These are phyloP conservation scores for Syrmaticus mikado DNA, from an alignment of 2,113 vertebrate species.

Conservation along the genomic window DNA sequence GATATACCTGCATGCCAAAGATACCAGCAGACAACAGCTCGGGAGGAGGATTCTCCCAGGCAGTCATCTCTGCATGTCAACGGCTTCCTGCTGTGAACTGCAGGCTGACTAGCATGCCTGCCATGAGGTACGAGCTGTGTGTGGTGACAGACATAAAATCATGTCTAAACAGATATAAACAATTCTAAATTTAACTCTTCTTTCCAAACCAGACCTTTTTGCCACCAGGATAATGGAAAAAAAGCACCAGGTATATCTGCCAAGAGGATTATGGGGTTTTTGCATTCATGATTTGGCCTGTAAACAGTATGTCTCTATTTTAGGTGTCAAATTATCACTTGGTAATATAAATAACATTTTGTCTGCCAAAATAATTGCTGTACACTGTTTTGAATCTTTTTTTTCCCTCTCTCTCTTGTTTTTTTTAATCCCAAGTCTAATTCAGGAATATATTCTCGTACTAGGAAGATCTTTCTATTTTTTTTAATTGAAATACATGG, in stretches of 20 bases:
- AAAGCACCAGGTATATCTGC: neutral
- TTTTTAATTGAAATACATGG: neutral
- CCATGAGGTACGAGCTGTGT: neutral
- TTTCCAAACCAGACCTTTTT: neutral
- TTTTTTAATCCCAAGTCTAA: neutral
- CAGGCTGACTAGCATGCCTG: neutral
- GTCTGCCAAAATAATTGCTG: conserved; percentile 20
- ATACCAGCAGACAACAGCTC: neutral
- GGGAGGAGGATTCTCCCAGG: neutral
- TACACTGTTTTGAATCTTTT: neutral
- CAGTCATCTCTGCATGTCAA: neutral
- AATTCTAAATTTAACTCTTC: neutral
- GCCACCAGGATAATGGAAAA: neutral
- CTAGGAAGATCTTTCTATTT: neutral
- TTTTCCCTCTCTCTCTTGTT: too few relatives aligned
- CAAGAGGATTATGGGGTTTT: neutral
- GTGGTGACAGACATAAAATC: neutral
- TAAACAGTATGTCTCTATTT: neutral
- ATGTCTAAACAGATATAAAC: neutral
- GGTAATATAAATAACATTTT: neutral
- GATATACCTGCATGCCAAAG: neutral
- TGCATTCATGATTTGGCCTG: neutral
- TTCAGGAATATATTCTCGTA: neutral
- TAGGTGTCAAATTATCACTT: neutral
- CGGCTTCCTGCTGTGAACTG: neutral